phyloP scores from a whole-genome alignment of 2,113 vertebrate species.

The Lepus europaeus region DNA sequence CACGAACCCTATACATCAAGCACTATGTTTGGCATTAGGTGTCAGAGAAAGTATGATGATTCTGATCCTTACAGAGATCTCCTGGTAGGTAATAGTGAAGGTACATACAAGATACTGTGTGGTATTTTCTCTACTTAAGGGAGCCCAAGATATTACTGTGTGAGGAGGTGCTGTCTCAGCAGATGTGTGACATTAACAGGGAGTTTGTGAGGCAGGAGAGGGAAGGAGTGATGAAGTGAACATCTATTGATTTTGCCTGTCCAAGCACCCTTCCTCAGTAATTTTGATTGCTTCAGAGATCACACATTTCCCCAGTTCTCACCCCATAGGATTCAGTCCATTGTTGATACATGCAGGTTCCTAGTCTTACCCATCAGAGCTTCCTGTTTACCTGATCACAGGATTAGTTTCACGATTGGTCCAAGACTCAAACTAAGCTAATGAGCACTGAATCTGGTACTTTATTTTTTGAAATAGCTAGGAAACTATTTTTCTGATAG shows the following conservation, averaged over 20 bases:
- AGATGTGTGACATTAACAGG: neutral
- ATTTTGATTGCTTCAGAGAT: neutral
- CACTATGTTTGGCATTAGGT: neutral
- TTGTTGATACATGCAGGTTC: too few relatives aligned
- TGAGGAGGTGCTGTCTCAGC: neutral
- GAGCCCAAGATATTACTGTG: neutral
- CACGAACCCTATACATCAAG: fast-evolving
- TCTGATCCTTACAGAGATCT: neutral
- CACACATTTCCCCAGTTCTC: neutral
- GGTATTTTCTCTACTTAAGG: neutral
- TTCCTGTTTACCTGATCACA: neutral
- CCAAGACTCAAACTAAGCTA: neutral
- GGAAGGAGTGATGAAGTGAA: neutral
- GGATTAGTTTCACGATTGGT: neutral
- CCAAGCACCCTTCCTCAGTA: neutral
- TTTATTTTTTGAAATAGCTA: neutral
- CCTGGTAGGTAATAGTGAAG: neutral
- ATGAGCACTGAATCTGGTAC: neutral
- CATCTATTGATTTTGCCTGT: neutral
- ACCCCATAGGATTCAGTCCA: neutral
- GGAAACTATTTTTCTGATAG: neutral
- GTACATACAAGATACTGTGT: neutral
- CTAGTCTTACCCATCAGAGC: neutral
- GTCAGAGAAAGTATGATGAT: neutral
- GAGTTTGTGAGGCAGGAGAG: neutral